Base-by-base conservation (phyloP, 2,888 invertebrate species). In the Perdita meconis region DNA sequence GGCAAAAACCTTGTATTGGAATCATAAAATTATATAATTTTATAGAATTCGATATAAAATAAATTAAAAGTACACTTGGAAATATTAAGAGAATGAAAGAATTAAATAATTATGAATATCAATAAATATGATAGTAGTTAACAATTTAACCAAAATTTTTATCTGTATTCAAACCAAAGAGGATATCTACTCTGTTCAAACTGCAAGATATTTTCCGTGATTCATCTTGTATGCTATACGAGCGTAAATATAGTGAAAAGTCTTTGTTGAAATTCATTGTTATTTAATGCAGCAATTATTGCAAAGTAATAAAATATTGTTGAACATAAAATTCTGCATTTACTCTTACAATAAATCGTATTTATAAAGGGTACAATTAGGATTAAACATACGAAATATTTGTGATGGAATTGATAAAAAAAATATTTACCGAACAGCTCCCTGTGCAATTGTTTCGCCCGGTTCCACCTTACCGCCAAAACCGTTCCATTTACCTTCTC, bases 391-490 rank as follows among this genome's bases (percentile, higher is more conserved):
- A 19, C 1, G 13, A 40, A 24, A 10, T 36, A 36, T 50, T 42
- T 6, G 22, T 53, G 12, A 0, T 1, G 12, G 34, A 38, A 16
- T 26, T 1, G n/a, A n/a, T 42, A 34, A 38, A 50, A 47, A 64
- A 51, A 30, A 42, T 0, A 38, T 34, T 63, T 87, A 94, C 94
- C 96, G 94, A 4, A 93, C 92, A 4, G 96, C 96, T 57, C 94
- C 95, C 51, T 95, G 93, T 16, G 93, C 68, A 56, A 96, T 93
- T 0, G 93, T 93, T 93, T 96, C 96, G 53, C 94, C 94, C 0
- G 91, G 87, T 89, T 96, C 95, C 1, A 96, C 94, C 94, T 96
- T 96, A 19, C 96, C 96, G 74, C 96, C 96, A 93, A 96, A 96
- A 78, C 96, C 96, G 90, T 96, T 96, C 96, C 96, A 96, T 85